Evolutionary conservation across 2,113 vertebrate genomes (phyloP), one percentile per base, ranked within the genome.

Genomic region (Myrmecophaga tridactyla): DNA sequence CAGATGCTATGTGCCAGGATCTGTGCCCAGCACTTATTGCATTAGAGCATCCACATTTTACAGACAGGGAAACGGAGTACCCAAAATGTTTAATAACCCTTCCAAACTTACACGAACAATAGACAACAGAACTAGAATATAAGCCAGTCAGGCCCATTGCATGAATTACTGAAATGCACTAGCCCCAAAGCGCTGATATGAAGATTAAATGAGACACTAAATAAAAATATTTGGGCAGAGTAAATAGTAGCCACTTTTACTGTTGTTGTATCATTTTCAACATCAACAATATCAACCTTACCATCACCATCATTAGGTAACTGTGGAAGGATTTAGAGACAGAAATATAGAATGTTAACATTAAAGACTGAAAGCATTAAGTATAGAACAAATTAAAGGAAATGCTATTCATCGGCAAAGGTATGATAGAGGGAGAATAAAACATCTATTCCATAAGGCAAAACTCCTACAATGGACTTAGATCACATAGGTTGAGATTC

Each of bases 391-490:
- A 85, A 60, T 17, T 1, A 67, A 80, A 81, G 58, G 29, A 93
- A 17, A 46, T 29, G 9, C 11, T 48, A 15, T 29, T 72, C 21
- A 43, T 39, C 31, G 10, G 4, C 27, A 56, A 84, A 29, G 34
- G 20, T 65, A 48, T 48, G 81, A 48, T 39, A 41, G 3, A 78
- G 4, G 21, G 7, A 81, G 83, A 65, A 17, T 20, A 12, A 82
- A 53, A 29, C 94, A 88, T 95, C 97, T 80, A 93, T 96, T 95
- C 1, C 83, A 88, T 77, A 96, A 97, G 46, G 87, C 41, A 46
- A 51, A 86, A 58, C 84, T 94, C 96, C 95, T 96, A 97, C 95
- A 96, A 75, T 90, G 85, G 92, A 89, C 94, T 96, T 96, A 72
- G 46, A 87, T 41, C 78, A 96, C 41, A 14, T n/a, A 96, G 97